Conservation (phyloP, 1,140 invertebrate genomes). For the Choristoneura fumiferana region DNA sequence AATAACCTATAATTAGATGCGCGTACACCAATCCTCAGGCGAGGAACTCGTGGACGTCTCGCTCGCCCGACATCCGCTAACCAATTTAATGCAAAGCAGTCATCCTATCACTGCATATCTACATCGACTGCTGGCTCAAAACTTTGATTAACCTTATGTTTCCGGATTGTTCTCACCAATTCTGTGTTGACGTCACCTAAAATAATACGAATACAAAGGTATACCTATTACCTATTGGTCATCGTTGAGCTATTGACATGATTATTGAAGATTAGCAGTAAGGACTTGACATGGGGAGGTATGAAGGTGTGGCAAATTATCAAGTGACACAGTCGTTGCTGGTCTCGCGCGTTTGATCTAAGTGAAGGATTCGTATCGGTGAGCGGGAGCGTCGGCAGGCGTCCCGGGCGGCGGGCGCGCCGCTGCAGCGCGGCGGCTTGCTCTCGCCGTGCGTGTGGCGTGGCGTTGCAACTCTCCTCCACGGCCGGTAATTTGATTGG, state of each 20-base stretch:
- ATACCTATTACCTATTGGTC: too few relatives aligned
- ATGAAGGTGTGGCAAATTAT: too few relatives aligned
- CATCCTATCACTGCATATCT: constrained; percentile 20
- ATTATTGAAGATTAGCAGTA: too few relatives aligned
- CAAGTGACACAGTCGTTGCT: too few relatives aligned
- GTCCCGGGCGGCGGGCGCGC: constrained; percentile 9
- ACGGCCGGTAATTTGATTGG: constrained; percentile 74
- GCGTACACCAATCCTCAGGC: constrained; percentile 56
- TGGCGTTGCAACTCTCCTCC: constrained; percentile 59
- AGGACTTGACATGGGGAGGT: too few relatives aligned
- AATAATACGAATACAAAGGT: constrained; percentile 16
- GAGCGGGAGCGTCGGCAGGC: constrained; percentile 44
- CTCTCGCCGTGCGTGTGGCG: constrained; percentile 53
- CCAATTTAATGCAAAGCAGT: constrained; percentile 31
- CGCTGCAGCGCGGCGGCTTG: constrained; percentile 3
- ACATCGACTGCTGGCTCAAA: constrained; percentile 9
- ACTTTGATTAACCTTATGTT: constrained; percentile 27
- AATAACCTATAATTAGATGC: constrained; percentile 74
- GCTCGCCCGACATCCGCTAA: constrained; percentile 45
- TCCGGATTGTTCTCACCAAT: constrained; percentile 20
- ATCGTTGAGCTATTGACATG: too few relatives aligned
- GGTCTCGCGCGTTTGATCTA: too few relatives aligned
- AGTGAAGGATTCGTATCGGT: constrained; percentile 23
- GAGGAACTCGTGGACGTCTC: constrained; percentile 53
- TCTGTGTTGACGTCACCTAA: constrained; percentile 23